phyloP scores from a whole-genome alignment of 2,797 vertebrate species.

The Chloroceryle amazona region DNA sequence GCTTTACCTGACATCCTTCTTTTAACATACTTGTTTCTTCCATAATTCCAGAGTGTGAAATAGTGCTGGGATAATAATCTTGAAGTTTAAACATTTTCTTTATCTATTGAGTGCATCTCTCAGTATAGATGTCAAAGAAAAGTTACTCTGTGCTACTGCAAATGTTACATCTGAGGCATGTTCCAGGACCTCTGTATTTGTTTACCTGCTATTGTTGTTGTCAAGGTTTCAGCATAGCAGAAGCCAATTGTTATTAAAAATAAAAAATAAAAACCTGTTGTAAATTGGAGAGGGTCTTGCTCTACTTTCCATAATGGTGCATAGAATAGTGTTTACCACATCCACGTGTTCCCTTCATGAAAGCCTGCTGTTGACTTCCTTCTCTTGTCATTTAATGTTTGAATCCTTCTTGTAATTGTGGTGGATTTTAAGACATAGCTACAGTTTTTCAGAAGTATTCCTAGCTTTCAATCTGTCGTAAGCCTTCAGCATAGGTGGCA shows the following conservation, averaged over 20 bases:
- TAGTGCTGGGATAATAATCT: background rate
- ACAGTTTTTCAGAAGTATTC: background rate
- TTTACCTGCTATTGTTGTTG: background rate
- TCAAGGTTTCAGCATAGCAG: background rate
- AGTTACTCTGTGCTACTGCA: background rate
- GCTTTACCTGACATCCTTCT: background rate
- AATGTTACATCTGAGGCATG: background rate
- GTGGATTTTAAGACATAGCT: background rate
- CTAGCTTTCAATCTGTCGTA: background rate
- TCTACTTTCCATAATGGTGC: rapidly evolving
- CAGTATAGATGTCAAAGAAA: background rate
- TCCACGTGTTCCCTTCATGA: background rate
- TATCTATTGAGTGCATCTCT: background rate
- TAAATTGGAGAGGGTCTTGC: background rate
- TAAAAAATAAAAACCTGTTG: rapidly evolving
- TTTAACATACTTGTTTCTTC: background rate
- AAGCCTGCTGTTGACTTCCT: background rate
- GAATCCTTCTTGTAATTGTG: background rate
- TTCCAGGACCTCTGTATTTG: background rate
- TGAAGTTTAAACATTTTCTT: background rate
- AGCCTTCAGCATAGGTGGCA: background rate
- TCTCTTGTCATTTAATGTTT: background rate
- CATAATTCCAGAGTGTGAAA: background rate
- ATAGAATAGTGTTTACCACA: background rate
- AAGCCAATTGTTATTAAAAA: background rate